Percentiles rank a stretch among this genome's conserved stretches.
Conservation (phyloP, 2,113 vertebrate genomes). For the Brachirus orientalis region DNA sequence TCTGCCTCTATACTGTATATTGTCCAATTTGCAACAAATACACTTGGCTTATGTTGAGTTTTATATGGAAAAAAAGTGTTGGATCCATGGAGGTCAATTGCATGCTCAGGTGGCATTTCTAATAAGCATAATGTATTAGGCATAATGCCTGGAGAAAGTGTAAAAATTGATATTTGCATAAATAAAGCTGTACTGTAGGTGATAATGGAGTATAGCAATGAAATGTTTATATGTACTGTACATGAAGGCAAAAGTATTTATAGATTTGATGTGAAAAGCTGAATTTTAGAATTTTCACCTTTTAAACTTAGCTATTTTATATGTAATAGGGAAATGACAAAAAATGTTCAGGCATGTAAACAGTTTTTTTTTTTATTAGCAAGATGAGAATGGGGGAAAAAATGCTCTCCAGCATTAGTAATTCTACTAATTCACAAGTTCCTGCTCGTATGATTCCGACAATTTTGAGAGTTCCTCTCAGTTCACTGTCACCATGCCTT, state of each 20-base stretch:
- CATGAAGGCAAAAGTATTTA: background rate
- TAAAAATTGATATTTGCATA: constrained; percentile 50
- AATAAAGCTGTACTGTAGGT: constrained; percentile 20
- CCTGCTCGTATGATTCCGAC: constrained; percentile 24
- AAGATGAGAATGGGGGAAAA: background rate
- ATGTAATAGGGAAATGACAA: too few species aligned
- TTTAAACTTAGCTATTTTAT: too few species aligned
- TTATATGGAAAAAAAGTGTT: constrained; percentile 2
- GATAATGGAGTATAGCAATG: background rate
- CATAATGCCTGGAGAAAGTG: constrained; percentile 13
- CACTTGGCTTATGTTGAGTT: constrained; percentile 40
- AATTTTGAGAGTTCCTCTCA: constrained; percentile 63
- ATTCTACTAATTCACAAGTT: constrained; percentile 14
- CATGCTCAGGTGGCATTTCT: constrained; percentile 61
- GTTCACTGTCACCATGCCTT: constrained; percentile 56
- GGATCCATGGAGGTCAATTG: constrained; percentile 60
- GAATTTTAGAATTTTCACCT: too few species aligned
- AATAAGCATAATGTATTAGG: constrained; percentile 46
- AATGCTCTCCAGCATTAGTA: constrained; percentile 18
- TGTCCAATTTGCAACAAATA: constrained; percentile 61
- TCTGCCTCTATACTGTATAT: constrained; percentile 52
- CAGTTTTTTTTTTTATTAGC: too few species aligned
- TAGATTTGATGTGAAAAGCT: background rate
- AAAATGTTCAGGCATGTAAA: too few species aligned
- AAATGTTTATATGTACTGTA: background rate